Base-by-base conservation (phyloP, 2,888 invertebrate genomes). In the Colletes collaris region DNA sequence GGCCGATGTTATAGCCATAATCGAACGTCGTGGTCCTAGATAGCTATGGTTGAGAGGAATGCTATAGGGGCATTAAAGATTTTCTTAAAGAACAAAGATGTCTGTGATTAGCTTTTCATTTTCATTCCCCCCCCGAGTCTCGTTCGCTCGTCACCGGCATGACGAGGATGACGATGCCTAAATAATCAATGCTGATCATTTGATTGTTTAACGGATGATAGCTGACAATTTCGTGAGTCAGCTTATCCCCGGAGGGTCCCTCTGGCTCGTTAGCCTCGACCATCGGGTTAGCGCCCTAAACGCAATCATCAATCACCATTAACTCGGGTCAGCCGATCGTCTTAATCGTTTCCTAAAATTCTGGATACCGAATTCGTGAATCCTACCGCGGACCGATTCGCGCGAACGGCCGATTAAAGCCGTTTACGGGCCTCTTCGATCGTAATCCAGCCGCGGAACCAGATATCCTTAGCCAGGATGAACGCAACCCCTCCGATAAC, bases 281-380 rank as follows among this genome's bases (percentile, higher is more conserved):
- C 59, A 67, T 74, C 71, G 72, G 85, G 65, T 82, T 86, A 76
- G 66, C 70, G 53, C 58, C 73, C 71, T 67, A 81, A 86, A 80
- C 70, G 64, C 64, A 60, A 82, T 84, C 86, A 80, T 86, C 74
- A 76, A 86, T 86, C 86, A 86, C 40, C 58, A 81, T 86, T 86
- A 85, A 76, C 56, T 76, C 69, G 52, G 56, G 55, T 69, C 49
- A 56, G 75, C 40, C 71, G 81, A 71, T 72, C 71, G 52, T 84
- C 79, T 86, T 86, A 86, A 85, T 86, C 85, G 75, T 85, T 86
- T 76, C 79, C 73, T 40, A 75, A 82, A 86, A 85, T 79, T 75
- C 64, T 59, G 58, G 50, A 46, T 52, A 27, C 16, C 35, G 46
- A 52, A 71, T 79, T 73, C 69, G 70, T 68, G 53, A 79, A 79